These are phyloP conservation scores for Neosilurus hyrtlii DNA, from an alignment of 2,797 vertebrate species.

Conservation along the genomic window DNA sequence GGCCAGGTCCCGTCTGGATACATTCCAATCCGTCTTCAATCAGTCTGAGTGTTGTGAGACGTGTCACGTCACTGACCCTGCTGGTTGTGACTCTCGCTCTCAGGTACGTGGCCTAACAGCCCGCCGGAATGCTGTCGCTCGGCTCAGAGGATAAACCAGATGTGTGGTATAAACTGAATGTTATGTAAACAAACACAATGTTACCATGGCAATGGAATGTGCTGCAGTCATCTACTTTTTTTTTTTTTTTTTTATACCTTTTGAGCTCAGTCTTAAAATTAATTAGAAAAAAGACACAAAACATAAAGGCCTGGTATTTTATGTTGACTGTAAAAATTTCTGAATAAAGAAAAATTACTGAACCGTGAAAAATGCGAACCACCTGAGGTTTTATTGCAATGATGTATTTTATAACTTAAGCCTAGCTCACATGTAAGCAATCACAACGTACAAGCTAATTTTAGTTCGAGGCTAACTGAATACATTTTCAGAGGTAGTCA, in stretches of 20 bases:
- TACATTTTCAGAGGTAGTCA: too few species aligned
- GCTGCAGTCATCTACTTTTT: background rate
- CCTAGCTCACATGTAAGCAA: too few species aligned
- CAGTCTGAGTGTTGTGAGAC: slow-evolving; percentile 4
- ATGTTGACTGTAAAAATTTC: background rate
- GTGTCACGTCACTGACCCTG: background rate
- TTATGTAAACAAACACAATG: background rate
- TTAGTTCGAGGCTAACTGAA: too few species aligned
- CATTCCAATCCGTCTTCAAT: slow-evolving; percentile 35
- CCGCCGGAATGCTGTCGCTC: slow-evolving; percentile 9
- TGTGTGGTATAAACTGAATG: background rate
- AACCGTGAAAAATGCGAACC: background rate
- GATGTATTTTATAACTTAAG: slow-evolving; percentile 20
- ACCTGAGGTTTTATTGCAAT: background rate
- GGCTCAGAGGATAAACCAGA: slow-evolving; percentile 5
- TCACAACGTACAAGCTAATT: too few species aligned
- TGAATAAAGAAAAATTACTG: background rate
- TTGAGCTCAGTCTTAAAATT: slow-evolving; percentile 5
- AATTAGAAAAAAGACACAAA: background rate
- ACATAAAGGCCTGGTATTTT: background rate
- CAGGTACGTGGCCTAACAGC: slow-evolving; percentile 18
- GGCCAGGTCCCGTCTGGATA: background rate
- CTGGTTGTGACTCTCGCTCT: slow-evolving; percentile 31
- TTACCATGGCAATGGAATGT: background rate
- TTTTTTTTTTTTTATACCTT: background rate